These are phyloP conservation scores for Scleropages formosus DNA, from an alignment of 2,797 vertebrate species.

Conservation along the genomic window DNA sequence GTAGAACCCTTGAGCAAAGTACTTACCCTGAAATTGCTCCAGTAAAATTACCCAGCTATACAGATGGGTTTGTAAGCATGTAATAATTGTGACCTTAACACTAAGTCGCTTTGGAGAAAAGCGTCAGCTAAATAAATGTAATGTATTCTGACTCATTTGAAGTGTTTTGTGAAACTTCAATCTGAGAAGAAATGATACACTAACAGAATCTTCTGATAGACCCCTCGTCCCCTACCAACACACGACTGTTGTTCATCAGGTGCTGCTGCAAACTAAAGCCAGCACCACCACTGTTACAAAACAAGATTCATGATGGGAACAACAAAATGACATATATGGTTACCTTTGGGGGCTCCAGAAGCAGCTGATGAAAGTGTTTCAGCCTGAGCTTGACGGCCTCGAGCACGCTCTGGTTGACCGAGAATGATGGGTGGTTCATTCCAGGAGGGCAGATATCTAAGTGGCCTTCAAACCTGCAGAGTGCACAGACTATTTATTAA, in stretches of 20 bases:
- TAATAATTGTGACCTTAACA: too few species aligned
- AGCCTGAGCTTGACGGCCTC: slow-evolving; percentile 91
- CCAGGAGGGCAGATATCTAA: slow-evolving; percentile 90
- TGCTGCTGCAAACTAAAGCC: too few species aligned
- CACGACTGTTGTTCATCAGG: neutral
- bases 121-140: too few species aligned
- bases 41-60: too few species aligned
- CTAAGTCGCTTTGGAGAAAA: too few species aligned
- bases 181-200: neutral
- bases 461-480: slow-evolving; percentile 90
- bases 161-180: neutral
- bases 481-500: neutral
- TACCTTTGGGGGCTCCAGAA: slow-evolving; percentile 96
- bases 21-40: too few species aligned
- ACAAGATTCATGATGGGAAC: too few species aligned
- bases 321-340: too few species aligned
- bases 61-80: too few species aligned
- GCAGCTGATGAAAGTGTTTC: slow-evolving; percentile 91
- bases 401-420: slow-evolving; percentile 90
- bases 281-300: too few species aligned
- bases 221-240: neutral
- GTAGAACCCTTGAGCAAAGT: too few species aligned
- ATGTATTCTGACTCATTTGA: slow-evolving; percentile 17
- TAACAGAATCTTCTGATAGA: neutral
- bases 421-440: slow-evolving; percentile 86